Evolutionary conservation across 2,888 invertebrate genomes (phyloP).

Genomic region (Pandemis cinnamomeana): DNA sequence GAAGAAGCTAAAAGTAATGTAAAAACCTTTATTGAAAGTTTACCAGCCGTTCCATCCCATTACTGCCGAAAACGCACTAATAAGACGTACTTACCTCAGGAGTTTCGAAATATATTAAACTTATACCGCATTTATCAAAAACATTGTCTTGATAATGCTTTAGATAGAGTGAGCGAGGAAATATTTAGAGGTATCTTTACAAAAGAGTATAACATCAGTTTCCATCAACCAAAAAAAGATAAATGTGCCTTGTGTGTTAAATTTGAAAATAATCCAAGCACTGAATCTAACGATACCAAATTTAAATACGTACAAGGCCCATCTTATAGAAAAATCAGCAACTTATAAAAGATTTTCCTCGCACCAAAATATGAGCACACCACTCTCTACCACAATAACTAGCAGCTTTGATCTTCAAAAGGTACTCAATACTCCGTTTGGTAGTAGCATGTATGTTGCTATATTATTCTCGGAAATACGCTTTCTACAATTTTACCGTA

Average conservation of each 20-base stretch:
- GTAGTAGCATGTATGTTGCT: background rate
- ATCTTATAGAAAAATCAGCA: slow-evolving; percentile 2
- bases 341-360: slow-evolving; percentile 1
- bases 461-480: slow-evolving; percentile 41
- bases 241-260: background rate
- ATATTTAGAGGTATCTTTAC: background rate
- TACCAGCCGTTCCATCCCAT: background rate
- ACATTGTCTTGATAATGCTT: background rate
- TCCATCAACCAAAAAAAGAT: background rate
- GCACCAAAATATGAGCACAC: background rate
- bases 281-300: background rate
- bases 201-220: background rate
- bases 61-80: background rate
- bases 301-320: background rate
- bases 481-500: slow-evolving; percentile 49
- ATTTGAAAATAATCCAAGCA: background rate
- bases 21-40: background rate
- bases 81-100: background rate
- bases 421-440: slow-evolving; percentile 20
- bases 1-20: background rate
- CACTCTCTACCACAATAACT: background rate
- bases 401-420: slow-evolving; percentile 15
- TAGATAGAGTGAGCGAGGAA: background rate
- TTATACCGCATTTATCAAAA: background rate
- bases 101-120: background rate